These are phyloP conservation scores for Datnioides undecimradiatus DNA, from an alignment of 2,113 vertebrate genomes.

Conservation along the genomic window DNA sequence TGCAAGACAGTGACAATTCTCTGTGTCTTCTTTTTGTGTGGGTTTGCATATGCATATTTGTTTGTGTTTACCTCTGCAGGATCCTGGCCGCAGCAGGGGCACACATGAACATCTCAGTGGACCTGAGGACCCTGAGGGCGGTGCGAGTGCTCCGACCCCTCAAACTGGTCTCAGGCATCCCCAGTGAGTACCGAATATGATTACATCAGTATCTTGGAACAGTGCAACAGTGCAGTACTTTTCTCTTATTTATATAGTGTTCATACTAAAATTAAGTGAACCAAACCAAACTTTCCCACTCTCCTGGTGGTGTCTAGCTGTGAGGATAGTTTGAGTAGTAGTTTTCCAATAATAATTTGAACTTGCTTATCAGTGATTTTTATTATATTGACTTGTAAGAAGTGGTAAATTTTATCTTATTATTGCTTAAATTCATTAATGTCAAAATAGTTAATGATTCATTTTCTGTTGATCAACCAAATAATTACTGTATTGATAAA, in stretches of 20 bases:
- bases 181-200: conserved; percentile 86
- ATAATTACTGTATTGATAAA: no score
- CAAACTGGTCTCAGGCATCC: conserved; percentile 98
- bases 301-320: no score
- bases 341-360: no score
- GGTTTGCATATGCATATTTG: conserved; percentile 14
- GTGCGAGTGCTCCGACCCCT: conserved; percentile 95
- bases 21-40: conserved; percentile 27
- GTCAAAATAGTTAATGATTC: not conserved
- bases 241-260: not conserved
- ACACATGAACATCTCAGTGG: conserved; percentile 97
- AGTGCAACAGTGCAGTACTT: not conserved
- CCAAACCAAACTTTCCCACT: not conserved
- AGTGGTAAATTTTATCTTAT: no score
- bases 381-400: no score
- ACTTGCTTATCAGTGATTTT: no score
- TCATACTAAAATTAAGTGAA: not conserved
- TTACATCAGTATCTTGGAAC: not conserved
- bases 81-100: conserved; percentile 96
- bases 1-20: not conserved
- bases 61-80: conserved; percentile 80
- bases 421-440: no score
- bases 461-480: not conserved
- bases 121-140: conserved; percentile 94
- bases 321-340: no score